These are phyloP conservation scores for Salticus scenicus DNA, from an alignment of 2,888 invertebrate genomes.

Conservation along the genomic window DNA sequence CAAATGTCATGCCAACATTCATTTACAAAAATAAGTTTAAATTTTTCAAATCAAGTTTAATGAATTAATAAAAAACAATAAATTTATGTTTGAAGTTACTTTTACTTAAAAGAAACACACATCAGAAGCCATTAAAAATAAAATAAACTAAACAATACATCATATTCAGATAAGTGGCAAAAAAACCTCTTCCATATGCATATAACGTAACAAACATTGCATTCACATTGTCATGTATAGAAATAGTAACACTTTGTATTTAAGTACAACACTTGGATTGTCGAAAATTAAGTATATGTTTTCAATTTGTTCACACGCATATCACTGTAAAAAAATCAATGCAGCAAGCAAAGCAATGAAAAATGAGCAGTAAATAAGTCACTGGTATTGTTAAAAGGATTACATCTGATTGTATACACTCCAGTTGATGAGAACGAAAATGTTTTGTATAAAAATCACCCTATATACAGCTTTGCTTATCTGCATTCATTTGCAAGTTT, in stretches of 20 bases:
- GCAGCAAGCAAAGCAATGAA: slow-evolving; percentile 8
- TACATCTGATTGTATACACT: neutral
- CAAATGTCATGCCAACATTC: too few relatives aligned
- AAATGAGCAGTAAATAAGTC: neutral
- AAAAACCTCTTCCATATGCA: slow-evolving; percentile 19
- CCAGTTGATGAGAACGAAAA: neutral
- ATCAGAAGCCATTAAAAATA: neutral
- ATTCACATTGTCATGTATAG: slow-evolving; percentile 46
- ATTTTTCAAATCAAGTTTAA: too few relatives aligned
- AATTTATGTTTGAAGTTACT: too few relatives aligned
- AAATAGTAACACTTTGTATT: slow-evolving; percentile 38
- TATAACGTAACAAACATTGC: slow-evolving; percentile 37
- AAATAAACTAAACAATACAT: neutral
- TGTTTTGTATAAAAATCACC: neutral
- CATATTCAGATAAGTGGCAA: slow-evolving; percentile 60
- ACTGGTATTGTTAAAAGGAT: neutral
- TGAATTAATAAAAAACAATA: too few relatives aligned
- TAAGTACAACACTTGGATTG: slow-evolving; percentile 61
- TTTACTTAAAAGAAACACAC: too few relatives aligned
- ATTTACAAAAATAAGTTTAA: too few relatives aligned
- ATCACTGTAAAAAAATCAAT: slow-evolving; percentile 34
- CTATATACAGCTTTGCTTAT: neutral
- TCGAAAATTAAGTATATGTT: slow-evolving; percentile 61
- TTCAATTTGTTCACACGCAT: slow-evolving; percentile 49
- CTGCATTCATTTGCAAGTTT: neutral